A percentile compares a stretch with the other conserved stretches of the same genome.
These are phyloP conservation scores for Chromoteleia sp. DNA, from an alignment of 2,888 invertebrate genomes.

Conservation along the genomic window DNA sequence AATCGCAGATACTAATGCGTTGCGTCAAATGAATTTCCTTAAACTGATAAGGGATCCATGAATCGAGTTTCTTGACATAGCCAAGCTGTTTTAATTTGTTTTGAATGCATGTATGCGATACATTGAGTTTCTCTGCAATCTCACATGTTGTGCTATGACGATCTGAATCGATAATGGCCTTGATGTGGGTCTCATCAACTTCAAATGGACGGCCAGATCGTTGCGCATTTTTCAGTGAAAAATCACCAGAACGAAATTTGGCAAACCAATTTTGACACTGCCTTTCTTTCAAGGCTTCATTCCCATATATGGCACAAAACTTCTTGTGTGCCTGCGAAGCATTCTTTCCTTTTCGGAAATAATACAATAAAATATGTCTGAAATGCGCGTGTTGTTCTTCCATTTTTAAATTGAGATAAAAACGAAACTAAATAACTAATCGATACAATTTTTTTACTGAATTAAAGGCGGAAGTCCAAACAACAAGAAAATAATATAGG, in stretches of 20 bases:
- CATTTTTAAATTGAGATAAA: no score
- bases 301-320: no score
- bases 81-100: not conserved
- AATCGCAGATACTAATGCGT: not conserved
- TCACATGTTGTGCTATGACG: not conserved
- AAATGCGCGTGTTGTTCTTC: not conserved
- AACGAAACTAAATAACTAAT: no score
- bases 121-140: no score
- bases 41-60: not conserved
- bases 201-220: conserved; percentile 10
- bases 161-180: conserved; percentile 9
- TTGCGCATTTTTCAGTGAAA: conserved; percentile 10
- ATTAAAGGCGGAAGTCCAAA: no score
- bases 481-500: no score
- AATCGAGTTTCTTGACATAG: not conserved
- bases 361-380: not conserved
- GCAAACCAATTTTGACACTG: no score
- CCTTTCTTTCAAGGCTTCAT: no score
- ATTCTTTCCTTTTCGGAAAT: not conserved
- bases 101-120: not conserved
- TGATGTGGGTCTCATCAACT: not conserved
- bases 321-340: no score
- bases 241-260: no score
- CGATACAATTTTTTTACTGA: no score
- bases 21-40: not conserved